Conservation (phyloP, 35 echinoderm and acorn worm genomes). For the Apostichopus japonicus region DNA sequence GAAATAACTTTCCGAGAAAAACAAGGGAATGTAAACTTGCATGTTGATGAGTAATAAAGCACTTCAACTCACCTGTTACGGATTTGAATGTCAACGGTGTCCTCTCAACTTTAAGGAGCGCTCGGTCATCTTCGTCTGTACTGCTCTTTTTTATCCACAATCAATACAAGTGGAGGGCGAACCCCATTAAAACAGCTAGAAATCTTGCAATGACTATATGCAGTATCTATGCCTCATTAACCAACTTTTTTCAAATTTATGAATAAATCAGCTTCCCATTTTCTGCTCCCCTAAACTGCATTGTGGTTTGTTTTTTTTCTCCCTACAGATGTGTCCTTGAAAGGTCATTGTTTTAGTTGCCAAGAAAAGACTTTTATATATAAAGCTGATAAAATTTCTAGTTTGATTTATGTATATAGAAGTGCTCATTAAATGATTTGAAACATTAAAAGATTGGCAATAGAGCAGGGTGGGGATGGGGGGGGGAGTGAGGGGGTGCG, state of each 20-base stretch:
- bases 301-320: not conserved
- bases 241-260: not conserved
- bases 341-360: not conserved
- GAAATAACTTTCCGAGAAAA: too few relatives aligned
- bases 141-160: not conserved
- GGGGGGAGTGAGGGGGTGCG: too few relatives aligned
- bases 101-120: not conserved
- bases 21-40: not conserved
- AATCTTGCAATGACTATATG: not conserved
- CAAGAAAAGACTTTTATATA: not conserved
- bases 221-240: constrained; percentile 5
- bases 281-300: not conserved
- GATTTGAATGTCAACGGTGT: not conserved
- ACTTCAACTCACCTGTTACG: not conserved
- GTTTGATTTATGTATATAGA: too few relatives aligned
- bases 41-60: not conserved
- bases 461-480: too few relatives aligned
- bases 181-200: not conserved
- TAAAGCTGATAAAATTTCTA: not conserved
- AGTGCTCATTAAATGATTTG: too few relatives aligned
- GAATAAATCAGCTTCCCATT: not conserved
- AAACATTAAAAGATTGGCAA: too few relatives aligned
- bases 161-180: constrained; percentile 16
- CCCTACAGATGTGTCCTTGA: not conserved
- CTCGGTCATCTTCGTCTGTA: not conserved